Conservation (phyloP, 2,113 vertebrate genomes). For the Emydocephalus ijimae region DNA sequence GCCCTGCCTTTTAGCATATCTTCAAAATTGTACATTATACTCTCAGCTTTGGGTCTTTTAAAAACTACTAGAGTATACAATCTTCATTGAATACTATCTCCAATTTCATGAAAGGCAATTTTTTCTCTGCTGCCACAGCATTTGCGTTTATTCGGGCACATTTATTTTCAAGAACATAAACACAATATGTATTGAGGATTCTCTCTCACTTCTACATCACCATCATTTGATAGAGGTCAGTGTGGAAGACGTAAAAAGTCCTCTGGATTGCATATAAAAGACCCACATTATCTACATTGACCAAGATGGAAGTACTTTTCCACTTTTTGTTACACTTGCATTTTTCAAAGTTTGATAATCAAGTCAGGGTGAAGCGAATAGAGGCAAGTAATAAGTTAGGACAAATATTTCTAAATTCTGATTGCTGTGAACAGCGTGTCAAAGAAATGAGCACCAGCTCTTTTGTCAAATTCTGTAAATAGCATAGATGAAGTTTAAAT, state of each 20-base stretch:
- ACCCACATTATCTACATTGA: neutral
- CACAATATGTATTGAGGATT: neutral
- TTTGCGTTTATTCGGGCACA: no score
- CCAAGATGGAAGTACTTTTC: neutral
- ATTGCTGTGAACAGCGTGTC: neutral
- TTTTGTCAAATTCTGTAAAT: neutral
- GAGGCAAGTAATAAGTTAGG: neutral
- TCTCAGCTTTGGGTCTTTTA: neutral
- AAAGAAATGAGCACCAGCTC: neutral
- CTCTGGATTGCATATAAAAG: neutral
- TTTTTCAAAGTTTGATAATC: neutral
- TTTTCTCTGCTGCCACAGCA: neutral
- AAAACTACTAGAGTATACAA: neutral
- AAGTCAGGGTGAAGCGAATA: neutral
- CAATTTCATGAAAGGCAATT: neutral
- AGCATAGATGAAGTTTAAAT: neutral
- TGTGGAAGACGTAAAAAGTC: neutral
- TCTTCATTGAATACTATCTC: neutral
- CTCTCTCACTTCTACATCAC: neutral
- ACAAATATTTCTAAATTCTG: neutral
- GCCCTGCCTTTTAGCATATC: neutral
- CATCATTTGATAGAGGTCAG: no score
- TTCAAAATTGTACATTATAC: neutral
- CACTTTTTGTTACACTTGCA: neutral
- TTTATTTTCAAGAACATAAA: neutral